phyloP scores from a whole-genome alignment of 2,113 vertebrate genomes.

The Eurypyga helias region DNA sequence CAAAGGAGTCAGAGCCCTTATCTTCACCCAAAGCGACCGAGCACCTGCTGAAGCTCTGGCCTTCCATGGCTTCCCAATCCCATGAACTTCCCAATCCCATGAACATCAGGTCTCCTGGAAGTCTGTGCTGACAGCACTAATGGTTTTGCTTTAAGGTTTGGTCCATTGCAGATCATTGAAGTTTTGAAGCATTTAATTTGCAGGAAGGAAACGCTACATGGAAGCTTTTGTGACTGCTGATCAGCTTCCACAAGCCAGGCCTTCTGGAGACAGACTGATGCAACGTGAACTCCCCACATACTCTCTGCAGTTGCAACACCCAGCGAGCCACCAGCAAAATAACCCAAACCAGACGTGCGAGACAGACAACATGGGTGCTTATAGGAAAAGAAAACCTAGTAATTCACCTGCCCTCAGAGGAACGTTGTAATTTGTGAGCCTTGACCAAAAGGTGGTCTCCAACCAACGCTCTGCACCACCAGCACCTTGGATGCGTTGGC shows the following conservation, averaged over 20 bases:
- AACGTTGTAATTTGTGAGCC: not conserved
- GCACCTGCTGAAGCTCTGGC: not conserved
- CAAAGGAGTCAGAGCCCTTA: not conserved
- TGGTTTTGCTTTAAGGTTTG: not conserved
- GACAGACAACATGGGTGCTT: not conserved
- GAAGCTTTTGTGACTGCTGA: not conserved
- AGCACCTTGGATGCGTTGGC: no score
- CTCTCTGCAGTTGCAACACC: not conserved
- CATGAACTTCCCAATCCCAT: not conserved
- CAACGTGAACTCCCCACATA: not conserved
- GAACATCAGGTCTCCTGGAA: not conserved
- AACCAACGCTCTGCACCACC: not conserved
- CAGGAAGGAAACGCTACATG: not conserved
- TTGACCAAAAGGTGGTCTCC: not conserved
- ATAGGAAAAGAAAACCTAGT: not conserved
- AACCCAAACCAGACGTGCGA: not conserved
- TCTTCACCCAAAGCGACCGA: not conserved
- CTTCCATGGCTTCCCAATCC: not conserved
- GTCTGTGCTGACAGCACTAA: not conserved
- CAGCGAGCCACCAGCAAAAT: not conserved
- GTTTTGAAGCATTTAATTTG: not conserved
- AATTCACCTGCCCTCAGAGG: not conserved
- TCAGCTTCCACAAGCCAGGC: not conserved
- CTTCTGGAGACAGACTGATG: rapidly evolving
- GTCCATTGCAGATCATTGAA: not conserved